Base-by-base conservation (phyloP, 2,797 vertebrate species). In the Cirrhinus molitorella region DNA sequence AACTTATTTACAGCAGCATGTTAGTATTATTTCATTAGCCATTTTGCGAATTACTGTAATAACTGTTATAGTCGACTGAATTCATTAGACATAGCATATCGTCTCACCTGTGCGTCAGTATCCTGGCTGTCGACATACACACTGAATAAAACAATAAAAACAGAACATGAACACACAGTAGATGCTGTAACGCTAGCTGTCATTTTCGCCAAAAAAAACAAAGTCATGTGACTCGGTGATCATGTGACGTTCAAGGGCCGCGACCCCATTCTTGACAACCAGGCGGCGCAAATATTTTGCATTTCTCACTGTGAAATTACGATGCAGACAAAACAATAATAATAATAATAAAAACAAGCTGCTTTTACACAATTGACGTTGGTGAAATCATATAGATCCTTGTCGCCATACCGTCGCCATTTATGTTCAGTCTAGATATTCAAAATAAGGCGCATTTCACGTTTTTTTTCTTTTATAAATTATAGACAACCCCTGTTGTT, bases 141-240 rank as follows among this genome's bases (percentile, higher is more conserved):
- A 66, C 2, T n/a, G 11, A 59, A 75, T 51, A 85, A 83, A 83
- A 83, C 13, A 51, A 85, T 77, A 63, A 87, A 85, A 78, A 88
- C 7, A 14, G 2, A 17, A 79, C 68, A 84, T 37, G 84, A 53
- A 84, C 5, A 90, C 85, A 94, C 6, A 84, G 91, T 31, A 31
- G 81, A 84, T 85, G 88, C 76, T 81, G 83, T 76, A 71, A 37
- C 2, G 43, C 83, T 86, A 88, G 91, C 90, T 91, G 88, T 93
- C 95, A 95, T 95, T 90, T 94, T 94, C n/a, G 13, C 43, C 28
- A 84, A 59, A 77, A 89, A 61, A 77, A 89, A 61, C 85, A 31
- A 37, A 51, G 85, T 94, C 95, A 95, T 71, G 79, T 94, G 94
- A 94, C 83, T 74, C 1, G 2, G 4, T 16, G 66, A 84, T 76